A percentile compares a stretch with the other conserved stretches of the same genome.
phyloP scores from a whole-genome alignment of 1,140 invertebrate genomes.

The Pteromalus puparum region DNA sequence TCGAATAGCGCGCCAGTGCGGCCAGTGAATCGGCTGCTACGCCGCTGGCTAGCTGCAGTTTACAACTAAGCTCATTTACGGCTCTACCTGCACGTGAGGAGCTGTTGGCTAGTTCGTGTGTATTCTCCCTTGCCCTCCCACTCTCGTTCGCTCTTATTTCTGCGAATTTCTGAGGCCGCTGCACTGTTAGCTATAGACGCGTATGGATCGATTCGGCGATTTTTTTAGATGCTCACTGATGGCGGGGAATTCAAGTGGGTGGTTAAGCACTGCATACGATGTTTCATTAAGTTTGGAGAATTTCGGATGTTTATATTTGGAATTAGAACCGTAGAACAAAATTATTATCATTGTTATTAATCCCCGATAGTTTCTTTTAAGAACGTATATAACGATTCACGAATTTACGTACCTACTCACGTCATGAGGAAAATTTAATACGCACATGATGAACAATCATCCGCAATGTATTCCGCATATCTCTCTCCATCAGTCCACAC shows the following conservation, averaged over 20 bases:
- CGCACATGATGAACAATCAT: background rate
- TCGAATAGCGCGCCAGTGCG: background rate
- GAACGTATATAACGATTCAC: no score
- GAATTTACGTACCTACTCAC: background rate
- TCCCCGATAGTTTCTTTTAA: no score
- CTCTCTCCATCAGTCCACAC: background rate
- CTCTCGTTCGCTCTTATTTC: background rate
- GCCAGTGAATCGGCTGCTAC: background rate
- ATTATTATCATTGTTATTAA: no score
- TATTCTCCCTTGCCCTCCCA: background rate
- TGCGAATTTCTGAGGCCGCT: background rate
- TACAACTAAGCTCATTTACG: constrained; percentile 26
- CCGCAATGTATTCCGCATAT: background rate
- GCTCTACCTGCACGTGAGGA: background rate
- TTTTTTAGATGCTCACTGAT: no score
- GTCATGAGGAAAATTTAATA: background rate
- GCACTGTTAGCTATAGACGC: no score
- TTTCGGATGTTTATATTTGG: no score
- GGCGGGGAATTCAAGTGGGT: no score
- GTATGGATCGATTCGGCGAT: background rate
- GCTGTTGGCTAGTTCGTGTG: background rate
- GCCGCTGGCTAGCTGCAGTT: background rate
- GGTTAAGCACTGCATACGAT: no score
- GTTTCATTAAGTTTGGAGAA: no score
- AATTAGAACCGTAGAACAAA: no score